These are phyloP conservation scores for Dasysyrphus albostriatus DNA, from an alignment of 2,888 invertebrate genomes.

Conservation along the genomic window DNA sequence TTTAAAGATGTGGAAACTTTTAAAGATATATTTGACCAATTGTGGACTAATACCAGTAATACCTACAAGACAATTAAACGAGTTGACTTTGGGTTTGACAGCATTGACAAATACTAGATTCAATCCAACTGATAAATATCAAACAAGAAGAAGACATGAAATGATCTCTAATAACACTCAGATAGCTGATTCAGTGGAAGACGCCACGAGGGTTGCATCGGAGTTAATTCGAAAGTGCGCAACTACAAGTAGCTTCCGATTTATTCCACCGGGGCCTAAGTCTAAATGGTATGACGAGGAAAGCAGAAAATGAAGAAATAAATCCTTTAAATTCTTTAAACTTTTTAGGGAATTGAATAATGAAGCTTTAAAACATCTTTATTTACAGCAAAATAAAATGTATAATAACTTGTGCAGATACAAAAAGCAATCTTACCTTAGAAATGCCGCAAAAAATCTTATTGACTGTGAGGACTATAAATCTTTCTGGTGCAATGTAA, in stretches of 20 bases:
- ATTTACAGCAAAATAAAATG: not conserved
- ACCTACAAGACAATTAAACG: no score
- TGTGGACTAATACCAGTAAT: no score
- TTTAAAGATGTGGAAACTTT: no score
- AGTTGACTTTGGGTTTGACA: no score
- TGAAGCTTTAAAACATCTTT: not conserved
- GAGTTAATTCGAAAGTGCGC: not conserved
- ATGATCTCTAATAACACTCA: no score
- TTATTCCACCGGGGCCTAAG: no score
- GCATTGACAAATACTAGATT: no score
- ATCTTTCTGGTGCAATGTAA: no score
- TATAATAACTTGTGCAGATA: not conserved
- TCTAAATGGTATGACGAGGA: conserved; percentile 26
- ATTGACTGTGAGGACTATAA: not conserved
- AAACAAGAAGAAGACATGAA: no score
- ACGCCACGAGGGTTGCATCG: not conserved
- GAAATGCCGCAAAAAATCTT: not conserved
- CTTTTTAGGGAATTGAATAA: conserved; percentile 10
- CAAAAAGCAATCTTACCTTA: not conserved
- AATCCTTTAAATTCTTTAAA: conserved; percentile 7
- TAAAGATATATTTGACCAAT: no score
- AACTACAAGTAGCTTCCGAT: not conserved
- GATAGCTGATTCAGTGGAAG: not conserved
- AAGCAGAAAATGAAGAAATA: not conserved
- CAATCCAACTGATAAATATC: no score